Conservation (phyloP, 2,888 invertebrate species). For the Helicoverpa assulta region DNA sequence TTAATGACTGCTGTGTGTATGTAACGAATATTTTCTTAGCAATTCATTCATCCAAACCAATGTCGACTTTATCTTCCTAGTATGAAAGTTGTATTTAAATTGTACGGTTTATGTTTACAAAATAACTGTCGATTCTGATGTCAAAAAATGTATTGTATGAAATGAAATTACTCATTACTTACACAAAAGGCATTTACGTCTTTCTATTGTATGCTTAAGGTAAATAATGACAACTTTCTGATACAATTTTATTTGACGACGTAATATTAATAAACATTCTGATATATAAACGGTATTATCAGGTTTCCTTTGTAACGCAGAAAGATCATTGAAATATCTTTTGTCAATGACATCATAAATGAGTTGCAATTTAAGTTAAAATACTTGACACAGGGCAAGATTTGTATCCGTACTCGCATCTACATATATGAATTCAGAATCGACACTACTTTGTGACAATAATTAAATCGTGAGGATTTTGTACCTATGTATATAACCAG, state of each 20-base stretch:
- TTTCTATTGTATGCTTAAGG: slow-evolving; percentile 20
- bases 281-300: slow-evolving; percentile 6
- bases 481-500: no score
- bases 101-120: background rate
- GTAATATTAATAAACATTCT: background rate
- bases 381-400: no score
- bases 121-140: slow-evolving; percentile 45
- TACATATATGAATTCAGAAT: no score
- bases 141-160: slow-evolving; percentile 53
- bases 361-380: no score
- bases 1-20: slow-evolving; percentile 81
- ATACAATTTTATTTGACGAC: slow-evolving; percentile 5
- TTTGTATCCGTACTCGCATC: no score
- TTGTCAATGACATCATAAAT: background rate
- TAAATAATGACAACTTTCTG: slow-evolving; percentile 30
- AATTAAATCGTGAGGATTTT: no score
- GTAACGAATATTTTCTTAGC: slow-evolving; percentile 56
- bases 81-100: slow-evolving; percentile 3
- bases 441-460: background rate
- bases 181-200: slow-evolving; percentile 39
- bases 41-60: slow-evolving; percentile 2
- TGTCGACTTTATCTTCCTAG: background rate
- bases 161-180: slow-evolving; percentile 56
- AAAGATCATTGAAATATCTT: background rate
- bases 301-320: background rate